Base-by-base conservation (phyloP, 2,113 vertebrate species). In the Pimephales promelas region DNA sequence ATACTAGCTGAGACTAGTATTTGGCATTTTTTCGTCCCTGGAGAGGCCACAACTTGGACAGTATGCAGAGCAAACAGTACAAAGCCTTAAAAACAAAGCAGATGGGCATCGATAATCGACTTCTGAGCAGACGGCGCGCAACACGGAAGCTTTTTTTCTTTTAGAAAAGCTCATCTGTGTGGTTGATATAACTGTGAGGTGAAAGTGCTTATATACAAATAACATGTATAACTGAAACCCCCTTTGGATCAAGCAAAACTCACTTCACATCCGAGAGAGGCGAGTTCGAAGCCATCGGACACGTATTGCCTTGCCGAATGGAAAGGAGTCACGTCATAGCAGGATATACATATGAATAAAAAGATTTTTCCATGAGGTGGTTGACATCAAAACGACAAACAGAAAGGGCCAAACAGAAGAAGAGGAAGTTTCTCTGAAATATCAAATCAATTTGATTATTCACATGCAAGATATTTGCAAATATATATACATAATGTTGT, bases 1-100 rank as follows among this genome's bases (percentile, higher is more conserved):
- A 26, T 11, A 20, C 9, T 75, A 54, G 36, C 31, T 18, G 22
- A 68, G 14, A 84, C 77, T 26, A 40, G 24, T 40, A 68, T 85
- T 86, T 81, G 81, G 84, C 82, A 87, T 87, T 28, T 47, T 61
- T 81, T 61, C 56, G 61, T 71, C 18, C 40, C 59, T 74, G 64
- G 36, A 70, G 40, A 82, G 47, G 81, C 85, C 54, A 85, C 57
- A n/a, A 70, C 71, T 72, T 64, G 56, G 16, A 54, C 47, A 79
- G 62, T 31, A 66, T 74, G 66, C 68, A 68, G n/a, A 28, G 66
- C 8, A 22, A 72, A 85, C 84, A 84, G 68, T 83, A 56, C 66
- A 20, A 59, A 82, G 77, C 52, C 85, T 40, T 75, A 56, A 74
- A 59, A 56, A 52, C 34, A 26, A 59, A 71, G 47, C 22, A 4